Percentiles rank a stretch among this genome's conserved stretches.
Conservation (phyloP, 2,797 vertebrate genomes). For the Decapterus maruadsi region DNA sequence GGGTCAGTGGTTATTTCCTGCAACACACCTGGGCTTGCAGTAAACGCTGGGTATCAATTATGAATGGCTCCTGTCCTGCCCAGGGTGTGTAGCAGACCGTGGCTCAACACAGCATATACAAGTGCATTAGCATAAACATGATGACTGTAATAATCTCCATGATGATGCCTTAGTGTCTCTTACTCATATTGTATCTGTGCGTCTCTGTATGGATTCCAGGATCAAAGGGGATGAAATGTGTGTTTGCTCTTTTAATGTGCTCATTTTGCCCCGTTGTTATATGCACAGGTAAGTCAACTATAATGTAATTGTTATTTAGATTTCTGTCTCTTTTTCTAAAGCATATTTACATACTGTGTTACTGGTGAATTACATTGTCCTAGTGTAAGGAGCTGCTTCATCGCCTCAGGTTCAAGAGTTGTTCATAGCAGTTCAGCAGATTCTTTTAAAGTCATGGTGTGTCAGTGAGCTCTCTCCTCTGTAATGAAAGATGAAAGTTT, state of each 20-base stretch:
- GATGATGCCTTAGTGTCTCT: constrained; percentile 44
- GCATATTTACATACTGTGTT: background rate
- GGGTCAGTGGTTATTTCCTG: constrained; percentile 86
- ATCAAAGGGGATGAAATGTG: constrained; percentile 17
- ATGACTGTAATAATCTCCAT: constrained; percentile 69
- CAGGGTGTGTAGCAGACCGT: constrained; percentile 61
- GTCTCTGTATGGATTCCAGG: constrained; percentile 5
- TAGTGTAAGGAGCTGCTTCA: background rate
- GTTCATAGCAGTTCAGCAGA: background rate
- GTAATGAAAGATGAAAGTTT: background rate
- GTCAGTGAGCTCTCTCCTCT: background rate
- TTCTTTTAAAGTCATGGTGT: background rate
- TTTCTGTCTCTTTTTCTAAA: background rate
- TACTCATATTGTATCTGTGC: constrained; percentile 15
- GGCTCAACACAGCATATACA: constrained; percentile 66
- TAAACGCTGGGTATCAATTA: constrained; percentile 84
- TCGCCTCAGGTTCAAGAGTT: background rate
- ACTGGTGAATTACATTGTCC: background rate
- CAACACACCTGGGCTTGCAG: constrained; percentile 84
- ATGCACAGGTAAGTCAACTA: background rate
- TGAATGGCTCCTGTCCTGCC: constrained; percentile 77
- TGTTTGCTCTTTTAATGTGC: background rate
- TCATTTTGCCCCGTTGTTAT: constrained; percentile 5
- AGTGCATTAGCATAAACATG: constrained; percentile 75
- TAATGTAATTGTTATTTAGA: background rate